These are phyloP conservation scores for Saimiri boliviensis DNA, from an alignment of 2,113 vertebrate genomes.

Conservation along the genomic window DNA sequence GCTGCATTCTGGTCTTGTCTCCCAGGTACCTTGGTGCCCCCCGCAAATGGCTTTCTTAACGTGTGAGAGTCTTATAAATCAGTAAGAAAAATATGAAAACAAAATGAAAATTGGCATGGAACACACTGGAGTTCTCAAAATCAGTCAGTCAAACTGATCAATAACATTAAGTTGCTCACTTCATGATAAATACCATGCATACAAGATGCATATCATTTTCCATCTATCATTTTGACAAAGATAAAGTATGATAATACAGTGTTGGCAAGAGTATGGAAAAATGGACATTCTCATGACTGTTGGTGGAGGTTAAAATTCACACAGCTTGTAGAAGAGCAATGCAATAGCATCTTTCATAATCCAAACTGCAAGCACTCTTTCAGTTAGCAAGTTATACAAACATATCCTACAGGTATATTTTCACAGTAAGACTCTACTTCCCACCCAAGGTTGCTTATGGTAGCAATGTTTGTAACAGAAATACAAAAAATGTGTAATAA, in stretches of 20 bases:
- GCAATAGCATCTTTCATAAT: background rate
- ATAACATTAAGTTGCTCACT: background rate
- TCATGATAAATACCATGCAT: background rate
- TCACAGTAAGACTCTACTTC: constrained; percentile 4
- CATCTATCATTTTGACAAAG: background rate
- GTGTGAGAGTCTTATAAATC: background rate
- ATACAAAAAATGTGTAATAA: background rate
- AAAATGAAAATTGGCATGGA: background rate
- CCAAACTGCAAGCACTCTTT: background rate
- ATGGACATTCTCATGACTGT: background rate
- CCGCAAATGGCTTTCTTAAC: background rate
- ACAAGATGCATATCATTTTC: background rate
- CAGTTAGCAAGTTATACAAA: constrained; percentile 23
- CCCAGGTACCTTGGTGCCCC: no score
- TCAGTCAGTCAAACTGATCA: background rate
- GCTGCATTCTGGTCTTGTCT: no score
- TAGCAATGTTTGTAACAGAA: background rate
- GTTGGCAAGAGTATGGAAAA: background rate
- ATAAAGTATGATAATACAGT: background rate
- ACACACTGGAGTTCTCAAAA: constrained; percentile 17
- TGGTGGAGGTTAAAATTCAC: background rate
- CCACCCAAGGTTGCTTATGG: background rate
- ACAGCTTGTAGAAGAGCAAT: background rate
- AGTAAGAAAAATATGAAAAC: background rate
- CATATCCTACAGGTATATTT: background rate